A percentile compares a stretch with the other conserved stretches of the same genome.
phyloP scores from a whole-genome alignment of 35 echinoderm and acorn worm genomes.

The Nesometra sesokonis region DNA sequence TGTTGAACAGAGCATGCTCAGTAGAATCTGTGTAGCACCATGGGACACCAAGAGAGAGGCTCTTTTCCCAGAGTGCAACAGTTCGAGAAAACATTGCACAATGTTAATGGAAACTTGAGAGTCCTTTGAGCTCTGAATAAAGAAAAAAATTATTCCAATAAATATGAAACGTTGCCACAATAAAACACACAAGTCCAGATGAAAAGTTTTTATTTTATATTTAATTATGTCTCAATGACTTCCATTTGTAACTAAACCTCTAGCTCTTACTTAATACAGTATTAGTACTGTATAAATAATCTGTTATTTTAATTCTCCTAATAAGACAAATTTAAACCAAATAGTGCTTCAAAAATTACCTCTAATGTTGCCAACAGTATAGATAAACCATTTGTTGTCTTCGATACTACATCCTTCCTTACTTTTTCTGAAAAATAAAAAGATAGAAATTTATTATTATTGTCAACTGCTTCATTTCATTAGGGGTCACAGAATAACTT shows the following conservation, averaged over 20 bases:
- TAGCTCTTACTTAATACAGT: too few species aligned
- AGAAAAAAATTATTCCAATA: neutral
- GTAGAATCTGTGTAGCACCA: constrained; percentile 71
- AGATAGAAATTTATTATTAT: neutral
- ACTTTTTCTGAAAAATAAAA: constrained; percentile 51
- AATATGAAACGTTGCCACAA: too few species aligned
- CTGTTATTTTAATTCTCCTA: too few species aligned
- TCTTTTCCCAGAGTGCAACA: constrained; percentile 52
- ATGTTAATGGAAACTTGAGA: constrained; percentile 60
- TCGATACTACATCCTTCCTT: constrained; percentile 79
- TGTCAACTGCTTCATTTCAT: neutral
- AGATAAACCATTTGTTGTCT: constrained; percentile 44
- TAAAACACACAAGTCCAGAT: too few species aligned
- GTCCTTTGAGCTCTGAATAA: constrained; percentile 70
- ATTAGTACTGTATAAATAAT: too few species aligned
- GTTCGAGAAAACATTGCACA: constrained; percentile 38
- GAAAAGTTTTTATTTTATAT: too few species aligned
- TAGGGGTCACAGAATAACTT: too few species aligned
- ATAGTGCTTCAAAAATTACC: too few species aligned
- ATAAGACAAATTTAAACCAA: too few species aligned
- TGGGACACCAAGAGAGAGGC: constrained; percentile 47
- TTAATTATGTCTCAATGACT: too few species aligned
- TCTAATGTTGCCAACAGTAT: constrained; percentile 75
- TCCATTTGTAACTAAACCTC: too few species aligned
- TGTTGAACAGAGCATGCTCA: constrained; percentile 48